These are phyloP conservation scores for Erynnis tages DNA, from an alignment of 2,888 invertebrate genomes.

Conservation along the genomic window DNA sequence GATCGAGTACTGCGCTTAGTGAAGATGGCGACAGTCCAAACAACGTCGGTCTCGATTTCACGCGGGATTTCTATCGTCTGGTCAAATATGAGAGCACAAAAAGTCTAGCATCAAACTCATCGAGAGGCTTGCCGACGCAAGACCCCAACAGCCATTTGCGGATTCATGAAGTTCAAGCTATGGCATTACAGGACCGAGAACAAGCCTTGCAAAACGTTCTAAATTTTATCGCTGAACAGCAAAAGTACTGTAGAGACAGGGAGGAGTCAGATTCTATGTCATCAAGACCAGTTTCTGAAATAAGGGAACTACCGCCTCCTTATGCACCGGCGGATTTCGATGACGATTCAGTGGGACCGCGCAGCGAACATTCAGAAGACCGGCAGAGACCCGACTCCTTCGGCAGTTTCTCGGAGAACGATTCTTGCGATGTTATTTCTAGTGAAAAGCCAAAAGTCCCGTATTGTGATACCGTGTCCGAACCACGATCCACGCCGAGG, in stretches of 20 bases:
- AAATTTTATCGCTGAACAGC: conserved; percentile 89
- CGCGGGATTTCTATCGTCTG: conserved; percentile 89
- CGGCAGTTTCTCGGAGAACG: conserved; percentile 75
- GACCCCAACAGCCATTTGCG: conserved; percentile 73
- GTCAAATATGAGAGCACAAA: conserved; percentile 91
- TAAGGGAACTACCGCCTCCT: conserved; percentile 79
- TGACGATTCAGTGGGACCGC: conserved; percentile 72
- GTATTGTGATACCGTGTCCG: conserved; percentile 70
- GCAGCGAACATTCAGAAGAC: conserved; percentile 74
- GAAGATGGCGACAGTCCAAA: conserved; percentile 85
- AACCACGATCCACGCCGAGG: conserved; percentile 68
- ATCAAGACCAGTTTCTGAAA: conserved; percentile 79
- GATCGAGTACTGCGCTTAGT: conserved; percentile 86
- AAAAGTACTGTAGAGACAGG: conserved; percentile 84
- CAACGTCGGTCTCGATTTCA: conserved; percentile 87
- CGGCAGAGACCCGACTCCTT: conserved; percentile 73
- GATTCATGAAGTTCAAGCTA: conserved; percentile 70
- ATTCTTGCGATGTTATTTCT: conserved; percentile 68
- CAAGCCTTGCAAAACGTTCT: conserved; percentile 87
- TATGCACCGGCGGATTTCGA: conserved; percentile 75
- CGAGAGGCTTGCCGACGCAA: conserved; percentile 82
- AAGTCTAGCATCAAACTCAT: conserved; percentile 88
- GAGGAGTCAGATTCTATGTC: conserved; percentile 82
- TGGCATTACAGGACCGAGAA: conserved; percentile 83
- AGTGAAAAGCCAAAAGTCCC: conserved; percentile 56